Percentiles rank a stretch among this genome's conserved stretches.
Evolutionary conservation across 2,113 vertebrate species (phyloP).

Genomic region (Girardinichthys multiradiatus): DNA sequence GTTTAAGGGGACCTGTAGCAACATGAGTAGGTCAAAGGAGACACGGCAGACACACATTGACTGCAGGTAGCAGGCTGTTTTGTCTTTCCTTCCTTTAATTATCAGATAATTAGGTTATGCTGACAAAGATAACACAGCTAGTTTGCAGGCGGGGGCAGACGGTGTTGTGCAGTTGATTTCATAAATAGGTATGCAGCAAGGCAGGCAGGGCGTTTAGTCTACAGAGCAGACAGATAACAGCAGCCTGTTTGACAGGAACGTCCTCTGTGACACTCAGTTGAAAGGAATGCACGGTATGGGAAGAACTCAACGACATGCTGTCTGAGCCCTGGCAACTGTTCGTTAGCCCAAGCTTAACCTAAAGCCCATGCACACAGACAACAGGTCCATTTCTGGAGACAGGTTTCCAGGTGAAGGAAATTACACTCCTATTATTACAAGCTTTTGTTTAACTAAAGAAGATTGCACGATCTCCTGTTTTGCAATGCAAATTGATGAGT

Average conservation of each 20-base stretch:
- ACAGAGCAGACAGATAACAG: constrained; percentile 1
- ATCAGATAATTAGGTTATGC: not conserved
- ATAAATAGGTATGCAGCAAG: constrained; percentile 3
- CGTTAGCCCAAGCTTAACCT: not conserved
- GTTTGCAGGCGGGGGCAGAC: not conserved
- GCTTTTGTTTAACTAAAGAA: constrained; percentile 13
- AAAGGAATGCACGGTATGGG: constrained; percentile 51
- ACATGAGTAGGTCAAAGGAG: constrained; percentile 43
- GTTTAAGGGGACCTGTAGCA: not conserved
- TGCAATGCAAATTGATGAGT: constrained; percentile 4
- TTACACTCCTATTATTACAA: not conserved
- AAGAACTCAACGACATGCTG: constrained; percentile 18
- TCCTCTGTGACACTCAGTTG: constrained; percentile 22
- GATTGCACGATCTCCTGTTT: not conserved
- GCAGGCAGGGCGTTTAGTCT: not conserved
- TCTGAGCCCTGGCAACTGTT: constrained; percentile 17
- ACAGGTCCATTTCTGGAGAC: constrained; percentile 30
- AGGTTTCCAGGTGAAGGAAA: constrained; percentile 29
- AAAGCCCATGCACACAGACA: not conserved
- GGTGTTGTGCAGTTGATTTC: not conserved
- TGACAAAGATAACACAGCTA: not conserved
- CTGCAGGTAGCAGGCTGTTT: constrained; percentile 12
- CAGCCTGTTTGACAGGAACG: constrained; percentile 32
- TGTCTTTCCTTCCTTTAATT: not conserved
- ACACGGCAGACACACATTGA: not conserved